Conservation (phyloP, 2,888 invertebrate genomes). For the Hypomecis atomaria region DNA sequence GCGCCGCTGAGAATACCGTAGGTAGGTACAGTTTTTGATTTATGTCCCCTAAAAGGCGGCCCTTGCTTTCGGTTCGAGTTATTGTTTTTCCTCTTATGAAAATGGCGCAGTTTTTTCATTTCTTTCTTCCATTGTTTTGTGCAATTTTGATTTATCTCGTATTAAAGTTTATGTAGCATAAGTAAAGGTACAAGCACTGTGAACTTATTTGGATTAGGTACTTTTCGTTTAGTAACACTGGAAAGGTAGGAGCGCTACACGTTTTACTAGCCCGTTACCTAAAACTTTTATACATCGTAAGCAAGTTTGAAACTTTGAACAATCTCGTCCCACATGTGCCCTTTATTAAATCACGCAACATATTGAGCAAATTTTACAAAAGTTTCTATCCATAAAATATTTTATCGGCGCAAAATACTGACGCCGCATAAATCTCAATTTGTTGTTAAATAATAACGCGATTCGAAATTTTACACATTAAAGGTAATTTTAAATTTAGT, state of each 20-base stretch:
- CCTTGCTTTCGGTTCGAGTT: slow-evolving; percentile 75
- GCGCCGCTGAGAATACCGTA: slow-evolving; percentile 78
- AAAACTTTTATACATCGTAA: slow-evolving; percentile 38
- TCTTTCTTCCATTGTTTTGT: slow-evolving; percentile 64
- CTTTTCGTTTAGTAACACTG: slow-evolving; percentile 19
- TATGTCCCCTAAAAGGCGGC: slow-evolving; percentile 79
- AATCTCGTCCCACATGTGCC: slow-evolving; percentile 47
- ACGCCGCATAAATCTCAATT: slow-evolving; percentile 41
- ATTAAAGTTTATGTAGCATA: slow-evolving; percentile 67
- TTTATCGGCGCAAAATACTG: slow-evolving; percentile 51
- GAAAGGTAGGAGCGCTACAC: background rate
- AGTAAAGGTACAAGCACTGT: slow-evolving; percentile 32
- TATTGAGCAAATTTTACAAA: slow-evolving; percentile 56
- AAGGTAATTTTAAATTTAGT: slow-evolving; percentile 22
- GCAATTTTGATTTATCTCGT: slow-evolving; percentile 67
- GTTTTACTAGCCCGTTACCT: slow-evolving; percentile 39
- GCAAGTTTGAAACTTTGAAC: slow-evolving; percentile 48
- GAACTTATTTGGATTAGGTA: slow-evolving; percentile 32
- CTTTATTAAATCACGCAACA: slow-evolving; percentile 62
- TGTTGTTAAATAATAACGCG: slow-evolving; percentile 37
- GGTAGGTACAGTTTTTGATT: slow-evolving; percentile 70
- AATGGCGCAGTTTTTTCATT: slow-evolving; percentile 71
- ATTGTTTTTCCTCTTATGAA: slow-evolving; percentile 82
- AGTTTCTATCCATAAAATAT: slow-evolving; percentile 53
- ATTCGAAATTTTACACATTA: slow-evolving; percentile 24